Base-by-base conservation (phyloP, 2,888 invertebrate species). In the Stratiomys singularior region DNA sequence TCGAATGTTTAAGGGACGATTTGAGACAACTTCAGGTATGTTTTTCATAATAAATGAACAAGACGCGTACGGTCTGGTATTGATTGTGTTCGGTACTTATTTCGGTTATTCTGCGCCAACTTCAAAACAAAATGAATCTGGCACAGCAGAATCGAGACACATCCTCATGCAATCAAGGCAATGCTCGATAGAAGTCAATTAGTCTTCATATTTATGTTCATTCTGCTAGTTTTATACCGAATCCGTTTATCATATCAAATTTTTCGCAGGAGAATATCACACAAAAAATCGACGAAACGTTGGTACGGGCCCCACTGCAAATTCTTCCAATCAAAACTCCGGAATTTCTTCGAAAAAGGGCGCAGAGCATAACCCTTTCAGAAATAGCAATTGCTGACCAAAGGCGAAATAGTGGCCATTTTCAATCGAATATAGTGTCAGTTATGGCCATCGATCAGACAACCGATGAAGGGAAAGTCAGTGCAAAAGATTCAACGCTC, bases 11-110 rank as follows among this genome's bases (percentile, higher is more conserved):
- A 23, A 91, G 91, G 67, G 89, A 90, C 63, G 92, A 93, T 82
- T 92, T 97, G 82, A 86, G 89, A 13, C 90, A 91, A 78, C 95
- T 96, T 83, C 91, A 93, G 89, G 93, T 90, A 86, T n/a, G n/a
- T n/a, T n/a, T n/a, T 25, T 0, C 1, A 56, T n/a, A 56, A 56
- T n/a, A 15, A 9, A 44, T 44, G 44, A 44, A 9, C 44, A 7
- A 44, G 44, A 44, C 13, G 9, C 0, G 9, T 56, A 56, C 9
- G 56, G 18, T 56, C 5, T 18, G 56, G 5, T n/a, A 56, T 56
- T n/a, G 56, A 56, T 18, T 44, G n/a, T n/a, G n/a, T n/a, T n/a
- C n/a, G n/a, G n/a, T n/a, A n/a, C n/a, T 44, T 44, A 7, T 44
- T 44, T 44, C 13, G 44, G 13, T 18, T 7, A 56, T 56, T 56